Base-by-base conservation (phyloP, 1,140 invertebrate genomes). In the Adoxophyes honmai region DNA sequence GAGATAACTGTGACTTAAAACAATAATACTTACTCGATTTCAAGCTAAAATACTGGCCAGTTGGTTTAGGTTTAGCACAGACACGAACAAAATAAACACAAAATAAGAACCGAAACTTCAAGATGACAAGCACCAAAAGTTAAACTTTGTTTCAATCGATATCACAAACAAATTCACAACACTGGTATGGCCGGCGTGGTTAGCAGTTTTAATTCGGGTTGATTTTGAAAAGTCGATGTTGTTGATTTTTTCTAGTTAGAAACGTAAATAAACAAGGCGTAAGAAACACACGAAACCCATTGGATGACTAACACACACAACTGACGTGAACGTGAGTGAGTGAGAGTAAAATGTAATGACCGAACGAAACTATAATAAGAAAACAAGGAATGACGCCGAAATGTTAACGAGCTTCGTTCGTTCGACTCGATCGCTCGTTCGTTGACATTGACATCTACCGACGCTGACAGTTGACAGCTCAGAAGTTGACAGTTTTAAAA, bases 211-310 rank as follows among this genome's bases (percentile, higher is more conserved):
- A 48, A 7, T 21, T n/a, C 21, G n/a, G 28, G 42, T 11, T 28
- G 18, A 6, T 5, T 48, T 44, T 10, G 15, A 10, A 33, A 48
- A 48, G 14, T 48, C 34, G n/a, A 62, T 59, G 65, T n/a, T n/a
- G n/a, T n/a, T 59, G 51, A 59, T 57, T 65, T 52, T 52, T 36
- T 18, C 34, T 55, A 54, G 61, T 55, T 67, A 64, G 62, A 62
- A 69, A 69, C 52, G 63, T 78, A 78, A 78, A 78, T 68, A 78
- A 73, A 62, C 59, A 58, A 66, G 56, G 62, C 54, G 65, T 60
- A 62, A 64, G 66, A 38, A 66, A 60, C 59, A 28, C 44, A 60
- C 64, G 28, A 57, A 63, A 62, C 42, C 9, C 1, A 18, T 18
- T 48, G 11, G 42, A 33, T 48, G 42, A 48, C 42, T 48, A 48